Percentiles rank a stretch among this genome's conserved stretches.
phyloP scores from a whole-genome alignment of 2,797 vertebrate species.

The Phalanger gymnotis region DNA sequence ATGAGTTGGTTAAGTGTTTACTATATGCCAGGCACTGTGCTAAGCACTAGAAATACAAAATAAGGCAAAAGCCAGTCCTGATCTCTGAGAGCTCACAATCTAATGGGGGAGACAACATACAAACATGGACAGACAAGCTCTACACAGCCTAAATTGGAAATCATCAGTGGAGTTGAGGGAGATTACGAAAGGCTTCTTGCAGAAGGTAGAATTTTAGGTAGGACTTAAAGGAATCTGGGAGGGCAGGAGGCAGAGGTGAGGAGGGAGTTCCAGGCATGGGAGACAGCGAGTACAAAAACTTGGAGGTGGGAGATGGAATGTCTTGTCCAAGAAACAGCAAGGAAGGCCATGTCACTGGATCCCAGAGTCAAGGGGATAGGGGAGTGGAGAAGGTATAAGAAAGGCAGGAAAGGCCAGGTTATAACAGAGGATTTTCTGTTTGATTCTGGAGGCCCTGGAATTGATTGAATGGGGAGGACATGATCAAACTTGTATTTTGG shows the following conservation, averaged over 20 bases:
- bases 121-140: not conserved
- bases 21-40: not conserved
- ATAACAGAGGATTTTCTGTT: not conserved
- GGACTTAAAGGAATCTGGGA: not conserved
- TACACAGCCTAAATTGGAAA: not conserved
- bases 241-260: not conserved
- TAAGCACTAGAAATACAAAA: not conserved
- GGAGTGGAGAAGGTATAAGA: constrained; percentile 88
- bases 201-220: not conserved
- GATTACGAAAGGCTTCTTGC: not conserved
- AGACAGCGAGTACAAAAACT: too few relatives aligned
- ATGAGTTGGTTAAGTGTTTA: not conserved
- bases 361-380: constrained; percentile 49
- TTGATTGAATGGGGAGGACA: not conserved
- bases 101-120: not conserved
- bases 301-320: not conserved
- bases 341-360: too few relatives aligned
- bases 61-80: not conserved
- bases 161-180: not conserved
- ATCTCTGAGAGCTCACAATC: not conserved
- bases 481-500: not conserved
- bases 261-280: not conserved
- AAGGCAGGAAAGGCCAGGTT: not conserved
- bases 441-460: not conserved
- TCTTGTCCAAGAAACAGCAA: too few relatives aligned